Evolutionary conservation across 1,140 invertebrate species (phyloP).

Genomic region (Ephestia elutella): DNA sequence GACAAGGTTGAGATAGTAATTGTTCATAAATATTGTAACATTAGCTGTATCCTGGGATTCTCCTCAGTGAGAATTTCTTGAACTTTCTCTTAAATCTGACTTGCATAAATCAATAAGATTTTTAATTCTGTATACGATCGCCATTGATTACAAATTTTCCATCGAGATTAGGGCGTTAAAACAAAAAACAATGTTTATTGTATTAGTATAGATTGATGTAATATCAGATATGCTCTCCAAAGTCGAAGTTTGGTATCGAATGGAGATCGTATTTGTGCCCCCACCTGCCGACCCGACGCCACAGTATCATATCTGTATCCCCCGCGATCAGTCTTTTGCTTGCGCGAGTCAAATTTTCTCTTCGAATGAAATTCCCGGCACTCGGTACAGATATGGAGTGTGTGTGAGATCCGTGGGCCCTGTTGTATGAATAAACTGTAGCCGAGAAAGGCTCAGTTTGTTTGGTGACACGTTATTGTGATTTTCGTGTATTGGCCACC

Average conservation of each 20-base stretch:
- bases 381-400: conserved; percentile 70
- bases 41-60: no score
- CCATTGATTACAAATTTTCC: no score
- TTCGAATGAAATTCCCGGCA: conserved; percentile 27
- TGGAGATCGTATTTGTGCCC: conserved; percentile 47
- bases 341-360: conserved; percentile 55
- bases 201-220: not conserved
- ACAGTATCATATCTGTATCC: conserved; percentile 76
- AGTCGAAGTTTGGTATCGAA: conserved; percentile 9
- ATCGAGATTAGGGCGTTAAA: no score
- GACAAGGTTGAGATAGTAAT: no score
- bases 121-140: no score
- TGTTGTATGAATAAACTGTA: conserved; percentile 30
- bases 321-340: conserved; percentile 46
- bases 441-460: conserved; percentile 18
- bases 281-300: conserved; percentile 79
- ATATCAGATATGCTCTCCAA: conserved; percentile 42
- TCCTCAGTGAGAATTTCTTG: no score
- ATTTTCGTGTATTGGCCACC: not conserved
- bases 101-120: no score
- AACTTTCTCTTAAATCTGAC: no score
- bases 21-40: no score
- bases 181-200: not conserved
- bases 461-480: conserved; percentile 12
- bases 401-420: conserved; percentile 42